A percentile compares a stretch with the other conserved stretches of the same genome.
Conservation (phyloP, 1,140 invertebrate species). For the Holotrichia oblita region DNA sequence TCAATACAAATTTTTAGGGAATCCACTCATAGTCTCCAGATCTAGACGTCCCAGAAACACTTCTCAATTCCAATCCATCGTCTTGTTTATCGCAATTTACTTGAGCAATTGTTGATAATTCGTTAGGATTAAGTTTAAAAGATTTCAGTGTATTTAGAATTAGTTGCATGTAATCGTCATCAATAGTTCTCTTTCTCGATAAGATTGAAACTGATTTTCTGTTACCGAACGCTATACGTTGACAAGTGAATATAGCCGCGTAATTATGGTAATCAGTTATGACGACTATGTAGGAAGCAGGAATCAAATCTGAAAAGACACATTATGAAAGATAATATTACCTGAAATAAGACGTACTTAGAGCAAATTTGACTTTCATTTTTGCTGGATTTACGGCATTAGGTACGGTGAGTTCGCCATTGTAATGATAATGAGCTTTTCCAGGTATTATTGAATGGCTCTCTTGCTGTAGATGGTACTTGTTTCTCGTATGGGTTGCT, state of each 20-base stretch:
- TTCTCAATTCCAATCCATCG: no score
- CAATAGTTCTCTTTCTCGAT: slow-evolving; percentile 75
- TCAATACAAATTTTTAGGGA: slow-evolving; percentile 51
- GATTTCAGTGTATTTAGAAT: slow-evolving; percentile 69
- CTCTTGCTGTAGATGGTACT: slow-evolving; percentile 75
- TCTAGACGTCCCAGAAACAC: no score
- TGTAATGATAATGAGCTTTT: slow-evolving; percentile 81
- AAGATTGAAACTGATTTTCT: no score
- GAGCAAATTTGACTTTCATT: slow-evolving; percentile 81
- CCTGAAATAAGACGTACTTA: slow-evolving; percentile 72
- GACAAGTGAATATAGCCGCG: no score
- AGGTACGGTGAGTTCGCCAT: slow-evolving; percentile 72
- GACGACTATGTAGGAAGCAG: no score
- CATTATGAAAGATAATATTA: neutral
- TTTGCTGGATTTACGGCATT: slow-evolving; percentile 72
- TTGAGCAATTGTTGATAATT: slow-evolving; percentile 79
- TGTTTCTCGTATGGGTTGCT: slow-evolving; percentile 71
- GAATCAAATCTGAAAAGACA: slow-evolving; percentile 58
- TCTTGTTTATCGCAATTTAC: slow-evolving; percentile 68
- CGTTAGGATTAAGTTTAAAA: slow-evolving; percentile 76
- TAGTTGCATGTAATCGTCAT: no score
- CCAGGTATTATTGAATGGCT: slow-evolving; percentile 78
- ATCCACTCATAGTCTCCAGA: no score
- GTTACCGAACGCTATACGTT: no score
- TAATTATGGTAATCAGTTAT: no score